Evolutionary conservation across 2,113 vertebrate genomes (phyloP).

Genomic region (Triplophysa rosa): DNA sequence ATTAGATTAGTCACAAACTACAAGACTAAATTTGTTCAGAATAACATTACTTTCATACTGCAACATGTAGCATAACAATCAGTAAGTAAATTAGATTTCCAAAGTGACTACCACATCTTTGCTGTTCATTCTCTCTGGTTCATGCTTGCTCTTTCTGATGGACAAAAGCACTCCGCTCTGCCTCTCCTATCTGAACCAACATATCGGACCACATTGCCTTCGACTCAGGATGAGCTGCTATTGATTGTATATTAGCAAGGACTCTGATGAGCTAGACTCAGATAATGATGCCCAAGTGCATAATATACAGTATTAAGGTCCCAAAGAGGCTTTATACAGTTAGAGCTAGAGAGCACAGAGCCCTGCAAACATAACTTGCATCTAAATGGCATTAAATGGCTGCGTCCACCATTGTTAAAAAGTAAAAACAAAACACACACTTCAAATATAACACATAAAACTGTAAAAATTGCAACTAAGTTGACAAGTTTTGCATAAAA

Average conservation of each 20-base stretch:
- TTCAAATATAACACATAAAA: neutral
- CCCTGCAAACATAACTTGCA: neutral
- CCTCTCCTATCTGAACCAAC: conserved; percentile 23
- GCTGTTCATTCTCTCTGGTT: neutral
- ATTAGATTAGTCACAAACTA: neutral
- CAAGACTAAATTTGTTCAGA: neutral
- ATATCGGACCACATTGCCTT: neutral
- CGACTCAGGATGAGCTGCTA: conserved; percentile 30
- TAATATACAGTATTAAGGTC: conserved; percentile 25
- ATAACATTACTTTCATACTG: no score
- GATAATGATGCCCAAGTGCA: conserved; percentile 37
- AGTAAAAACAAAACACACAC: neutral
- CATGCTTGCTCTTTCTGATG: conserved; percentile 11
- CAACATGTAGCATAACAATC: neutral
- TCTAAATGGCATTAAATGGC: no score
- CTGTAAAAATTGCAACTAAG: neutral
- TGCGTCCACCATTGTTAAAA: neutral
- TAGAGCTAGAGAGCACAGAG: neutral
- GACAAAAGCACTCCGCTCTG: conserved; percentile 2
- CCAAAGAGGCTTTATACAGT: conserved; percentile 14
- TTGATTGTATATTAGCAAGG: conserved; percentile 52
- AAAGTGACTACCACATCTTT: neutral
- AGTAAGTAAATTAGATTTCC: no score
- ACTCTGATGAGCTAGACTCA: conserved; percentile 36
- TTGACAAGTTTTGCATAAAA: no score